phyloP scores from a whole-genome alignment of 2,113 vertebrate genomes.

The Mus spicilegus region DNA sequence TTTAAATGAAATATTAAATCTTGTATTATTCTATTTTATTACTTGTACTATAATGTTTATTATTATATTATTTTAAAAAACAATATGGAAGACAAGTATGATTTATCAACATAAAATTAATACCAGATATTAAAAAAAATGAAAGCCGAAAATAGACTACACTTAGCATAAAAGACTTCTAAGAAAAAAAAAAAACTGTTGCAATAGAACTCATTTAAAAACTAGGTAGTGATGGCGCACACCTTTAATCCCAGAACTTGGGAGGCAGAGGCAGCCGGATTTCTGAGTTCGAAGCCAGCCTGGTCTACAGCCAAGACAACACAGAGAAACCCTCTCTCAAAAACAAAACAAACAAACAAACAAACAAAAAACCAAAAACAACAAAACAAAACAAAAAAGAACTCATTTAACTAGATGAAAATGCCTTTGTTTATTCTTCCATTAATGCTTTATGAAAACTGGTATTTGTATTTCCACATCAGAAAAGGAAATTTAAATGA shows the following conservation, averaged over 20 bases:
- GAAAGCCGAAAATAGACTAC: neutral
- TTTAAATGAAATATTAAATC: neutral
- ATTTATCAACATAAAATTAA: neutral
- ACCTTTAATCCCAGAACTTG: too few relatives aligned
- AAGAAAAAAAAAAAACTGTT: neutral
- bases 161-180: neutral
- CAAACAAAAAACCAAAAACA: neutral
- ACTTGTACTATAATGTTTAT: too few relatives aligned
- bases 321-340: too few relatives aligned
- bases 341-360: neutral
- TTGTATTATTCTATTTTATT: neutral
- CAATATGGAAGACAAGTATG: neutral
- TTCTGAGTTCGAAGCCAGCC: too few relatives aligned
- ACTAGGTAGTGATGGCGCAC: too few relatives aligned
- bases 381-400: neutral
- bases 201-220: neutral
- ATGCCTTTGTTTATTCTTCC: neutral
- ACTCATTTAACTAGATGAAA: neutral
- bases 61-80: too few relatives aligned
- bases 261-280: too few relatives aligned
- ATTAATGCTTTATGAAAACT: neutral
- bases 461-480: neutral
- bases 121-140: neutral
- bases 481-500: constrained; percentile 2
- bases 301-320: too few relatives aligned